Conservation (phyloP, 2,797 vertebrate genomes). For the Chrysolophus pictus region DNA sequence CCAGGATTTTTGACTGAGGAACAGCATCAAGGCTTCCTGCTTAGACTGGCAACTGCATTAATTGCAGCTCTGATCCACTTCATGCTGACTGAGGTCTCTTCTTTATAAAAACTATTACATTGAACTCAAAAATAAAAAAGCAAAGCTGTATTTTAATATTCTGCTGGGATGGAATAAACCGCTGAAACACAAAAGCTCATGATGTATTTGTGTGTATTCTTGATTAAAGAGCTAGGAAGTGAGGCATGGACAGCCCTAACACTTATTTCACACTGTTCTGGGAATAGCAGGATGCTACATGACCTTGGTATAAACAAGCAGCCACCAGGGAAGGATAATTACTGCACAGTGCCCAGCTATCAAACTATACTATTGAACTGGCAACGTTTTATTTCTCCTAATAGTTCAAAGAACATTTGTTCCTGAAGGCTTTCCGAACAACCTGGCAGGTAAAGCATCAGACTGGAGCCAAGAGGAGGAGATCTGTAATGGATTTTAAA, state of each 20-base stretch:
- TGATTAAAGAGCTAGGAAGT: background rate
- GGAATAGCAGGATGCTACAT: background rate
- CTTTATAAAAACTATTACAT: background rate
- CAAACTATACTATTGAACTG: conserved; percentile 25
- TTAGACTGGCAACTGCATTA: background rate
- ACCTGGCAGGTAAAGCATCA: conserved; percentile 57
- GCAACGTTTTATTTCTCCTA: conserved; percentile 43
- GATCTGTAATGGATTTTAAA: conserved; percentile 11
- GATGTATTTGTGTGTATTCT: background rate
- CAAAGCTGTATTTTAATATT: background rate
- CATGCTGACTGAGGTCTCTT: accelerated
- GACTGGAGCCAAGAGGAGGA: conserved; percentile 32
- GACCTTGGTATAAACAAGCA: conserved; percentile 8
- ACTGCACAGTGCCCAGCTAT: conserved; percentile 27
- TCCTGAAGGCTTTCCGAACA: conserved; percentile 42
- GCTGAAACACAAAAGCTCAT: background rate
- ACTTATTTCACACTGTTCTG: background rate
- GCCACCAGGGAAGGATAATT: conserved; percentile 17
- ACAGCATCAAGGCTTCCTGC: background rate
- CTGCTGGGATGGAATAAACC: background rate
- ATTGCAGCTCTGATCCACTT: background rate
- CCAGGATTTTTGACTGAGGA: background rate
- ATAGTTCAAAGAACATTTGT: conserved; percentile 49
- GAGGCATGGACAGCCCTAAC: background rate
- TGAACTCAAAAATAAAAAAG: background rate